phyloP scores from a whole-genome alignment of 1,140 invertebrate genomes.

The Bombus cullumanus region DNA sequence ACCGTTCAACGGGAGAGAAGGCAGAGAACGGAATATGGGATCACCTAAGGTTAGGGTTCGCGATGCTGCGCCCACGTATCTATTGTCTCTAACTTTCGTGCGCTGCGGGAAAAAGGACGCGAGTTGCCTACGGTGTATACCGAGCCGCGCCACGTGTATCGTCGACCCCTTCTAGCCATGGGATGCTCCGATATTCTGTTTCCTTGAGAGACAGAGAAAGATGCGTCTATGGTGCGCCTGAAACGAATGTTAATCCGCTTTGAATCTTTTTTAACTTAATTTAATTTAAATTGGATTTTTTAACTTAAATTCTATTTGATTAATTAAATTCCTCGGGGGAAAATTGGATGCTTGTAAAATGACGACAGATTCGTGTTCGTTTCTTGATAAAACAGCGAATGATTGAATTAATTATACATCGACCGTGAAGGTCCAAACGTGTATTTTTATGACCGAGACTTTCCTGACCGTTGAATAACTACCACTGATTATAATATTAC shows the following conservation, averaged over 20 bases:
- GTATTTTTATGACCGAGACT: no score
- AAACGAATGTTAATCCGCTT: not conserved
- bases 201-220: conserved; percentile 60
- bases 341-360: not conserved
- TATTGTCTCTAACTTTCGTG: conserved; percentile 75
- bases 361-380: no score
- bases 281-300: not conserved
- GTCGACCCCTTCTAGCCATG: conserved; percentile 53
- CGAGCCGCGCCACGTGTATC: conserved; percentile 42
- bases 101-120: conserved; percentile 70
- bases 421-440: not conserved
- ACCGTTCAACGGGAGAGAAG: conserved; percentile 58
- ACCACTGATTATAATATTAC: not conserved
- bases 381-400: no score
- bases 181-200: conserved; percentile 64
- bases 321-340: not conserved
- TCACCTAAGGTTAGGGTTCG: conserved; percentile 76
- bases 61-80: conserved; percentile 76
- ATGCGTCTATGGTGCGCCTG: conserved; percentile 1
- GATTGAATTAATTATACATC: not conserved
- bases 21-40: conserved; percentile 75
- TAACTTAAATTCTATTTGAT: no score
- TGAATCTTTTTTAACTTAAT: no score
- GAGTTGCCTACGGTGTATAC: conserved; percentile 64
- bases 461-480: not conserved